Percentiles rank a stretch among this genome's conserved stretches.
These are phyloP conservation scores for Leucozona laternaria DNA, from an alignment of 2,888 invertebrate genomes.

Conservation along the genomic window DNA sequence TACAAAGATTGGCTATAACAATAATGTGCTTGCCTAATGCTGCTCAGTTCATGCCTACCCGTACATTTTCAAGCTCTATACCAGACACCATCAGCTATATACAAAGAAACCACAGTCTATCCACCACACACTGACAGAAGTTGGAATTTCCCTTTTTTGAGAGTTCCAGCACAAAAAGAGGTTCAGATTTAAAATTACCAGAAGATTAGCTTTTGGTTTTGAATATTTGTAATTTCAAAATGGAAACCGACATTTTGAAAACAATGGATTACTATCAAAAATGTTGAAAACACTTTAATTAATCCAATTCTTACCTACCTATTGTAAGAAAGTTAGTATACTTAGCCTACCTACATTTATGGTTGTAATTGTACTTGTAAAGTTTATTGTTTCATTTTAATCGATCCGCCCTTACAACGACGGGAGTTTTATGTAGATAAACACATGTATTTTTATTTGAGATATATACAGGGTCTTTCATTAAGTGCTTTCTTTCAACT, in stretches of 20 bases:
- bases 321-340: not conserved
- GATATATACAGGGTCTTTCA: too few relatives aligned
- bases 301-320: not conserved
- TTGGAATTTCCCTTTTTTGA: conserved; percentile 2
- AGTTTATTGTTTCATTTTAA: too few relatives aligned
- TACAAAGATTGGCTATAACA: conserved; percentile 67
- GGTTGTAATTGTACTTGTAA: too few relatives aligned
- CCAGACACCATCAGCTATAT: not conserved
- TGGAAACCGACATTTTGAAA: not conserved
- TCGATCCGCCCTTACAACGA: too few relatives aligned
- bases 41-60: conserved; percentile 1
- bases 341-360: too few relatives aligned
- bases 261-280: not conserved
- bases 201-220: conserved; percentile 10
- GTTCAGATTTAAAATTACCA: conserved; percentile 2
- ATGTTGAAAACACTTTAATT: not conserved
- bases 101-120: conserved; percentile 23
- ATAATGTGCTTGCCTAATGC: conserved; percentile 39
- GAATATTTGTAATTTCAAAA: not conserved
- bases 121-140: conserved; percentile 23
- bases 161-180: not conserved
- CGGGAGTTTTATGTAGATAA: too few relatives aligned
- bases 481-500: too few relatives aligned
- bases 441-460: too few relatives aligned
- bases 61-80: not conserved